Conservation (phyloP, 2,113 vertebrate genomes). For the Ciconia maguari region DNA sequence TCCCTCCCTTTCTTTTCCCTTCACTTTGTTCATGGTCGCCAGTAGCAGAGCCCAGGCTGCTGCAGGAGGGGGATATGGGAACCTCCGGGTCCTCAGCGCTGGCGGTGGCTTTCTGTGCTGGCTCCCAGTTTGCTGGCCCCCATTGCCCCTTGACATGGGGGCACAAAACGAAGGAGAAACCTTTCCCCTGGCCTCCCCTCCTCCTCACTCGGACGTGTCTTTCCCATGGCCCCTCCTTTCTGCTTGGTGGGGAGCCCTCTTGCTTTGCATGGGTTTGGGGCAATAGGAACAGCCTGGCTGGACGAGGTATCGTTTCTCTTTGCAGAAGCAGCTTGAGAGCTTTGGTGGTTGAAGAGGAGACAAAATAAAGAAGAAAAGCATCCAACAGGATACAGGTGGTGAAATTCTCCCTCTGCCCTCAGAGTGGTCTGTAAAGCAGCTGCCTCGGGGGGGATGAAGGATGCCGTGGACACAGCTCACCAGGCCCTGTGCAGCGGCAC, state of each 20-base stretch:
- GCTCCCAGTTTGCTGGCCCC: background rate
- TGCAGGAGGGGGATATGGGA: background rate
- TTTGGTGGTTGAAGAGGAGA: background rate
- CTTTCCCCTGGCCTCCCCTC: background rate
- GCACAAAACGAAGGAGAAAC: background rate
- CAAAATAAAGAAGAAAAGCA: background rate
- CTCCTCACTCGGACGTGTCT: background rate
- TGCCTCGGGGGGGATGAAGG: background rate
- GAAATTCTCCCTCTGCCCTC: background rate
- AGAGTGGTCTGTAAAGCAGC: background rate
- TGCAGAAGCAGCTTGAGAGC: background rate
- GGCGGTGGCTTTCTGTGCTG: background rate
- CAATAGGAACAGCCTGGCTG: background rate
- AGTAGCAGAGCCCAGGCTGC: background rate
- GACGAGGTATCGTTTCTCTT: background rate
- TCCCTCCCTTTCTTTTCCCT: background rate
- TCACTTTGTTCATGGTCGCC: background rate
- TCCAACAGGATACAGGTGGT: background rate
- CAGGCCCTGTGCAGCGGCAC: background rate
- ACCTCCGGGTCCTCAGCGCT: background rate
- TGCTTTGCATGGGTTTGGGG: background rate
- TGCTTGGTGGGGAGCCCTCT: background rate
- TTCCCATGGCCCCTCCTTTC: background rate
- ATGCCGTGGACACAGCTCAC: background rate
- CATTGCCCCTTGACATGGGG: background rate